These are phyloP conservation scores for Apis cerana DNA, from an alignment of 1,140 invertebrate genomes.

Conservation along the genomic window DNA sequence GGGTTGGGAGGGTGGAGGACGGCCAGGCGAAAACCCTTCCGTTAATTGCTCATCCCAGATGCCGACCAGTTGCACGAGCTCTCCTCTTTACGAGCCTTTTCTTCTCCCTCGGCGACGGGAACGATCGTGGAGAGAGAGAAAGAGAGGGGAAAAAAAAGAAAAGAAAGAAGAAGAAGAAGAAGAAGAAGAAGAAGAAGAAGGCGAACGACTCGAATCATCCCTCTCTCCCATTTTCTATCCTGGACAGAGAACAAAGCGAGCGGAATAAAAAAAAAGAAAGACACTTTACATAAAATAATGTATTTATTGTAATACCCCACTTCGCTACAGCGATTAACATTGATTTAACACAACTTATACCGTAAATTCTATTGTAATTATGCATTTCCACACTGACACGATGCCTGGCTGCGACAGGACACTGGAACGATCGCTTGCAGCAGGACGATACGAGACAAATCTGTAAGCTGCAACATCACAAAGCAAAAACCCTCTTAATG, in stretches of 20 bases:
- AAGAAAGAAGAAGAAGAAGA: too few species aligned
- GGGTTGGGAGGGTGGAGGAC: conserved; percentile 30
- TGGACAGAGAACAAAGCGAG: too few species aligned
- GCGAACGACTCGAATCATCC: too few species aligned
- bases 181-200: too few species aligned
- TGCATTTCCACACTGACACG: conserved; percentile 68
- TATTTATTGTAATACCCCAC: conserved; percentile 77
- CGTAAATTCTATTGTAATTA: conserved; percentile 69
- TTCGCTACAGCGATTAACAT: conserved; percentile 78
- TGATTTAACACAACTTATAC: conserved; percentile 72
- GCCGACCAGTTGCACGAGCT: conserved; percentile 65
- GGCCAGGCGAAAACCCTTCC: conserved; percentile 76
- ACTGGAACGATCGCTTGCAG: conserved; percentile 65
- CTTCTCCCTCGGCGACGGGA: conserved; percentile 11
- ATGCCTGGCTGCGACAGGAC: conserved; percentile 64
- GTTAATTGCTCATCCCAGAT: conserved; percentile 80
- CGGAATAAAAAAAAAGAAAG: conserved; percentile 33
- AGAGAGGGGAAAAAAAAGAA: neutral
- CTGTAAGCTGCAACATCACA: conserved; percentile 70
- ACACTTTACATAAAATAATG: conserved; percentile 75
- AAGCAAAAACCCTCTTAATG: conserved; percentile 41
- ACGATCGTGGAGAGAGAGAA: conserved; percentile 39
- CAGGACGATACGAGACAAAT: conserved; percentile 64
- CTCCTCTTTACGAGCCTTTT: conserved; percentile 68
- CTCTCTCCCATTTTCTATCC: neutral